phyloP scores from a whole-genome alignment of 2,888 invertebrate species.

The Nephrotoma appendiculata region DNA sequence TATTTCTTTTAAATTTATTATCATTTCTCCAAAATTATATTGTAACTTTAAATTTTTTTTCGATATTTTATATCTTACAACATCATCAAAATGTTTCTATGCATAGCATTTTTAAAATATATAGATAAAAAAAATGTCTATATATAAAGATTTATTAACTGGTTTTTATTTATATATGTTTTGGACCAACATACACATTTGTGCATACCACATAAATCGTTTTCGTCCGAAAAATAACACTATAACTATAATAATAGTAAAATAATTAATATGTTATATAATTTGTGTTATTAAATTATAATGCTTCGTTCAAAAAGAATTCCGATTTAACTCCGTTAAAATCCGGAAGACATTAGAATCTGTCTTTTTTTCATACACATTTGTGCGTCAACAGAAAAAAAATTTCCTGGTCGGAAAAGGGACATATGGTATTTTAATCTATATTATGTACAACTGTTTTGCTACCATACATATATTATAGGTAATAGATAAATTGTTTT shows the following conservation, averaged over 20 bases:
- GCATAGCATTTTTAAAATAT: slow-evolving; percentile 1
- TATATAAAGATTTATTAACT: neutral
- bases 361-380: too few relatives aligned
- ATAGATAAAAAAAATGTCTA: neutral
- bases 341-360: too few relatives aligned
- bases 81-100: neutral
- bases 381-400: too few relatives aligned
- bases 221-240: too few relatives aligned
- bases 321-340: too few relatives aligned
- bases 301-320: too few relatives aligned
- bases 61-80: slow-evolving; percentile 6
- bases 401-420: too few relatives aligned
- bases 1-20: neutral
- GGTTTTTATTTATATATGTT: neutral
- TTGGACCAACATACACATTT: too few relatives aligned
- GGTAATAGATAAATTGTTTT: neutral
- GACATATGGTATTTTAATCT: neutral
- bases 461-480: neutral
- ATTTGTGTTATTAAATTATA: too few relatives aligned
- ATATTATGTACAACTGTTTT: neutral
- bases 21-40: neutral
- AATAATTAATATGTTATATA: too few relatives aligned
- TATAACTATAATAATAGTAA: too few relatives aligned
- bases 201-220: too few relatives aligned
- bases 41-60: neutral